Evolutionary conservation across 2,113 vertebrate species (phyloP).

Genomic region (Peromyscus polionotus): DNA sequence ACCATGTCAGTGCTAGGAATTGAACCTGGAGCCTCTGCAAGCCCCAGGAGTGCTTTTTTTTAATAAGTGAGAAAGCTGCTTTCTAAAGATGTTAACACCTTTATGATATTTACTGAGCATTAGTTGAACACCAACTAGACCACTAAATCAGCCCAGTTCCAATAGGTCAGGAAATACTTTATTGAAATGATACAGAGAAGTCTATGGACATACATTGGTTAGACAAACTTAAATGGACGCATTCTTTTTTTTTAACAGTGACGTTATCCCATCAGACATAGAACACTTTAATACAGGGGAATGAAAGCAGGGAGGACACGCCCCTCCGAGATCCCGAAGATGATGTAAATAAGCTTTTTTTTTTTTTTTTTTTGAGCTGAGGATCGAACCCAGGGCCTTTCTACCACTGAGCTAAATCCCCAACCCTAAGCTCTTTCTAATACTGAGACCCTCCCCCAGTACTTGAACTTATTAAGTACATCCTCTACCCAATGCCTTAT

Average conservation of each 20-base stretch:
- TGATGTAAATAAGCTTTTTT: background rate
- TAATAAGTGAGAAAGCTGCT: constrained; percentile 14
- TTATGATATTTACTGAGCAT: constrained; percentile 49
- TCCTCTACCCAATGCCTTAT: background rate
- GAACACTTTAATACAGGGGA: background rate
- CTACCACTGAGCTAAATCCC: too few relatives aligned
- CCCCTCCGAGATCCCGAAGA: background rate
- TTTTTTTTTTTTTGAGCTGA: too few relatives aligned
- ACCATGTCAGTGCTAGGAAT: background rate
- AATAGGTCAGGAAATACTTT: constrained; percentile 24
- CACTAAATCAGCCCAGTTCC: constrained; percentile 15
- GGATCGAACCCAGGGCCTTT: too few relatives aligned
- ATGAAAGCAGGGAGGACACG: background rate
- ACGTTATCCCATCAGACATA: background rate
- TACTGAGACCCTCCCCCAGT: background rate
- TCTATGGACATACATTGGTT: background rate
- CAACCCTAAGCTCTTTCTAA: background rate
- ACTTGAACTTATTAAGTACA: background rate
- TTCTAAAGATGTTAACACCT: constrained; percentile 48
- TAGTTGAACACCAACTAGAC: constrained; percentile 7
- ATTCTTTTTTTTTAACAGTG: constrained; percentile 11
- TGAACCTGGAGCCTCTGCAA: background rate
- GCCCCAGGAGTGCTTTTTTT: background rate
- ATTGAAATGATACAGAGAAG: constrained; percentile 52
- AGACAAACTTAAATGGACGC: constrained; percentile 26